Evolutionary conservation across 2,797 vertebrate genomes (phyloP), one percentile per base, ranked within the genome.

Genomic region (Crocidura indochinensis): DNA sequence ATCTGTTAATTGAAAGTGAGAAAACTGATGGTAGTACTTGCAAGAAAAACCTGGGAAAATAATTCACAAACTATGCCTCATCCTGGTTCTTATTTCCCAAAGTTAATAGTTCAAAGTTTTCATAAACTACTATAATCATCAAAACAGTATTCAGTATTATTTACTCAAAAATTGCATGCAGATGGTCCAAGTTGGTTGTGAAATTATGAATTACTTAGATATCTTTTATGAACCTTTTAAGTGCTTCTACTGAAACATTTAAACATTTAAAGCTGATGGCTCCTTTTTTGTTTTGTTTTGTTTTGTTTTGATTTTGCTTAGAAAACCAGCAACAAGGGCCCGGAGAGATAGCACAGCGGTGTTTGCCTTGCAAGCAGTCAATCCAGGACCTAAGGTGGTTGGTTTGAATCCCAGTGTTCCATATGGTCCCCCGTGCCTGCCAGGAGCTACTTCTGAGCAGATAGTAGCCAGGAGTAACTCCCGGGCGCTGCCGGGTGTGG

Each of bases 61-160:
- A 38, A 38, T 38, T 38, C 38, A 38, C 38, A 38, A 38, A 38
- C 38, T 38, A 38, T 38, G 38, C 38, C 38, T 38, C 38, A 38
- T 38, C 38, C 38, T 38, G 38, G 38, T 38, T 38, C 38, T 38
- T 38, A 38, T 38, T 38, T 38, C 38, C 38, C 38, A 38, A 90
- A 82, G 19, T 68, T 64, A 84, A 75, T 60, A 84, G 20, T 81
- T 60, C 14, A 88, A 84, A 88, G 7, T 72, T 76, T 72, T 72
- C 11, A 74, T 19, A 86, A 60, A 80, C 49, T 56, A 65, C 24
- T 73, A 0, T 24, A 77, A 83, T 86, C 7, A 26, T 76, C 31
- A 38, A 38, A 38, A 77, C 85, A 92, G 29, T 8, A 38, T 38
- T 38, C 38, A 64, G 75, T 10, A 84, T 20, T 26, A 74, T 9